phyloP scores from a whole-genome alignment of 2,797 vertebrate genomes.

The Orientallactaga sibirica region DNA sequence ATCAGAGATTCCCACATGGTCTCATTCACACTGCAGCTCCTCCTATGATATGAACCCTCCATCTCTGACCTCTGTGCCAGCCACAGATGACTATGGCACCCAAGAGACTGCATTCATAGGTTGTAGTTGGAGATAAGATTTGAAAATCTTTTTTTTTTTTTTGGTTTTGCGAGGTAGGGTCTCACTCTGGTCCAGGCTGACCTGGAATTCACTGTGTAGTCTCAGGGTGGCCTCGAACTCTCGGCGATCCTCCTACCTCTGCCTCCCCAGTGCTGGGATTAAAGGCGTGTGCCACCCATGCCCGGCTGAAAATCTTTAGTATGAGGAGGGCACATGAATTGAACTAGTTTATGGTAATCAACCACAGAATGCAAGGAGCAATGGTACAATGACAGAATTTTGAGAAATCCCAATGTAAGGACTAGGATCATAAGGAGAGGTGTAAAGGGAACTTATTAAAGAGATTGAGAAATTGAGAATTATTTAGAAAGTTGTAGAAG shows the following conservation, averaged over 20 bases:
- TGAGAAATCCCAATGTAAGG: conserved; percentile 11
- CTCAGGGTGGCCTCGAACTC: too few species aligned
- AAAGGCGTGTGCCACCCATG: too few species aligned
- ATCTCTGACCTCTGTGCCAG: background rate
- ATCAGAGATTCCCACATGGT: background rate
- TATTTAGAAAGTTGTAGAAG: background rate
- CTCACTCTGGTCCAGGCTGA: too few species aligned
- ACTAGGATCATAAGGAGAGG: background rate
- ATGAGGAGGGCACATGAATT: background rate
- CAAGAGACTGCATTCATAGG: background rate
- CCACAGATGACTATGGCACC: background rate
- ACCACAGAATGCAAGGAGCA: background rate
- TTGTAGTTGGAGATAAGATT: background rate
- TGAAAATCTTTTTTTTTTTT: conserved; percentile 45
- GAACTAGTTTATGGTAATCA: background rate
- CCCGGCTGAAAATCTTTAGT: conserved; percentile 27
- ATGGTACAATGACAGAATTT: background rate
- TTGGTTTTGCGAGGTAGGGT: too few species aligned
- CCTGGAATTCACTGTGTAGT: too few species aligned
- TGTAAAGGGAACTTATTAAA: background rate
- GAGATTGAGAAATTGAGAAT: background rate
- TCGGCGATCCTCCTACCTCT: too few species aligned
- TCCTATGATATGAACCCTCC: background rate
- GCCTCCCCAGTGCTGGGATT: too few species aligned
- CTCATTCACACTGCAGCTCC: background rate